phyloP scores from a whole-genome alignment of 92 coral and sea anemone species.

The Phenganax stokvisi region DNA sequence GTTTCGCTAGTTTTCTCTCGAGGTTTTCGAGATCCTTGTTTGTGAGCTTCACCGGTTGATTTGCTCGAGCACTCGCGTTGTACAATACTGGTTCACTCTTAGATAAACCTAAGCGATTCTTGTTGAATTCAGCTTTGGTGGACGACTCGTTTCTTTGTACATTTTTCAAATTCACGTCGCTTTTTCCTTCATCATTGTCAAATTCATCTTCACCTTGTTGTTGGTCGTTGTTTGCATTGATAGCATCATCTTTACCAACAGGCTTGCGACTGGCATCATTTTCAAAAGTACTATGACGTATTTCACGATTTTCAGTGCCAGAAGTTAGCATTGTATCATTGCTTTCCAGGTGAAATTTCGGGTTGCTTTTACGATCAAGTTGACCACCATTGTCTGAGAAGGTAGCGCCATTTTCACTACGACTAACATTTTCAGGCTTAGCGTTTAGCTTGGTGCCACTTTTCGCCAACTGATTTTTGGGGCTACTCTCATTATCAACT shows the following conservation, averaged over 20 bases:
- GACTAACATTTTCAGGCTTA: not conserved
- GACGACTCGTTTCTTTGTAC: no score
- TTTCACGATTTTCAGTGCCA: no score
- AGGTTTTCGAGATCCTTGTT: constrained; percentile 30
- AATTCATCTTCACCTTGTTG: not conserved
- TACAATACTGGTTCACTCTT: not conserved
- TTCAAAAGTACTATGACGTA: not conserved
- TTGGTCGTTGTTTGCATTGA: not conserved
- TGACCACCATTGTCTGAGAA: not conserved
- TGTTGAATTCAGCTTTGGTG: not conserved
- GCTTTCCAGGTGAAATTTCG: not conserved
- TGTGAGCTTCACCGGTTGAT: constrained; percentile 26
- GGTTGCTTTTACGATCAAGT: not conserved
- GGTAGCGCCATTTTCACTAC: not conserved
- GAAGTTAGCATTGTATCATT: not conserved
- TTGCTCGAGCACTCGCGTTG: not conserved
- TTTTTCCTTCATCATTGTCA: no score
- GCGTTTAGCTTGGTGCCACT: not conserved
- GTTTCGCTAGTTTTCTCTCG: constrained; percentile 45
- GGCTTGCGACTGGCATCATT: not conserved
- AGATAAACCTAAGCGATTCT: not conserved
- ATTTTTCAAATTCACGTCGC: no score
- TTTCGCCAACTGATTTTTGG: not conserved
- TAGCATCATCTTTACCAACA: not conserved
- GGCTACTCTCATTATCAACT: not conserved